Conservation (phyloP, 92 coral and sea anemone species). For the Porites cylindrica region DNA sequence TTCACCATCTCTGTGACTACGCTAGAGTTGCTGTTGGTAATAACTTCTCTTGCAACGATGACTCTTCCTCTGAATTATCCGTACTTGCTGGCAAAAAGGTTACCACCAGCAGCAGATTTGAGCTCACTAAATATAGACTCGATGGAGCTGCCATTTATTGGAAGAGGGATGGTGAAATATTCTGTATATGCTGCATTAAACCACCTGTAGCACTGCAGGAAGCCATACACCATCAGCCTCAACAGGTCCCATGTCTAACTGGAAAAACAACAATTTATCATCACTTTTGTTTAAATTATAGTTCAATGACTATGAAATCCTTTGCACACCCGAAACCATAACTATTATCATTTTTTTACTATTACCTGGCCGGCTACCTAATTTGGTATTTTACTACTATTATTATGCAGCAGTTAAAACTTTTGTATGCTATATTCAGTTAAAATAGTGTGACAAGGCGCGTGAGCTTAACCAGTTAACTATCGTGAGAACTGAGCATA, state of each 20-base stretch:
- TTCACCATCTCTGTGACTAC: conserved; percentile 32
- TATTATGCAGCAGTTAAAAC: not conserved
- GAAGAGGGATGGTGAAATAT: conserved; percentile 40
- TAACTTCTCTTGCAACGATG: conserved; percentile 31
- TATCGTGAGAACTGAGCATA: not conserved
- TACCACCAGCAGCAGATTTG: conserved; percentile 52
- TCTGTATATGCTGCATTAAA: conserved; percentile 30
- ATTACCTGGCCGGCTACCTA: too few species aligned
- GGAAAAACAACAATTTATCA: not conserved
- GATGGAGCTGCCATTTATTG: conserved; percentile 54
- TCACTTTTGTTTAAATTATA: not conserved
- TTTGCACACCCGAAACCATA: not conserved
- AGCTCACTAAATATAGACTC: conserved; percentile 47
- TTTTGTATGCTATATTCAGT: not conserved
- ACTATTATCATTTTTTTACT: not conserved
- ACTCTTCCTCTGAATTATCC: conserved; percentile 27
- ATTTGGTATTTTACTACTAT: not conserved
- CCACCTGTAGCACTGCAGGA: conserved; percentile 21
- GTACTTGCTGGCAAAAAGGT: conserved; percentile 52
- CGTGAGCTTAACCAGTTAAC: conserved; percentile 15
- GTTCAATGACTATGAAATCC: not conserved
- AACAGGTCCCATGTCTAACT: conserved; percentile 48
- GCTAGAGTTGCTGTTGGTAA: conserved; percentile 46
- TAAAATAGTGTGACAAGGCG: conserved; percentile 14
- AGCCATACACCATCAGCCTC: conserved; percentile 47